These are phyloP conservation scores for Trypoxylon attenuatum DNA, from an alignment of 2,888 invertebrate species.

Conservation along the genomic window DNA sequence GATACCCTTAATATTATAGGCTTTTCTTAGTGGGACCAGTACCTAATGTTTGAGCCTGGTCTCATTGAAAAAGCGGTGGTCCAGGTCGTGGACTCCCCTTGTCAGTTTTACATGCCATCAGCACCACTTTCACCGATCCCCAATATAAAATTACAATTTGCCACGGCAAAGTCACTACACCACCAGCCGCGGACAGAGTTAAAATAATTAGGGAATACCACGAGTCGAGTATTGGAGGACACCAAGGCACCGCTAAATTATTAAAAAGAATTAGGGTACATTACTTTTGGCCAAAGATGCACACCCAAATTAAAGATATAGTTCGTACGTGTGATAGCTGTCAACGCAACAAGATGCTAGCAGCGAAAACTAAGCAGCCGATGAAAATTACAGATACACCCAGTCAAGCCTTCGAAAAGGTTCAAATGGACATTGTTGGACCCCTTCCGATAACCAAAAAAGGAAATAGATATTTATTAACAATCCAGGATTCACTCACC, in stretches of 20 bases:
- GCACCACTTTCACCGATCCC: background rate
- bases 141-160: constrained; percentile 2
- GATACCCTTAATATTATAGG: too few relatives aligned
- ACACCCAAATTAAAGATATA: background rate
- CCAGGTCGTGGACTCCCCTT: too few relatives aligned
- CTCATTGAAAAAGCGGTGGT: too few relatives aligned
- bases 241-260: background rate
- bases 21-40: too few relatives aligned
- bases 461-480: too few relatives aligned
- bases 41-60: too few relatives aligned
- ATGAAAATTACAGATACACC: too few relatives aligned
- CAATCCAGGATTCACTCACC: too few relatives aligned
- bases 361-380: background rate
- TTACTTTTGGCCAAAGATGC: background rate
- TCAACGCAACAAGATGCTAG: background rate
- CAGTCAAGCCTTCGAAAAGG: too few relatives aligned
- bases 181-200: background rate
- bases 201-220: background rate
- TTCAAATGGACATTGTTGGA: too few relatives aligned
- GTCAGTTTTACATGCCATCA: background rate
- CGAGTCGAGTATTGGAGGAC: background rate
- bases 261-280: background rate
- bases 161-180: background rate
- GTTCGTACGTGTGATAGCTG: background rate
- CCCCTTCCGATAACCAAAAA: too few relatives aligned